Evolutionary conservation across 2,113 vertebrate genomes (phyloP).

Genomic region (Microtus oregoni): DNA sequence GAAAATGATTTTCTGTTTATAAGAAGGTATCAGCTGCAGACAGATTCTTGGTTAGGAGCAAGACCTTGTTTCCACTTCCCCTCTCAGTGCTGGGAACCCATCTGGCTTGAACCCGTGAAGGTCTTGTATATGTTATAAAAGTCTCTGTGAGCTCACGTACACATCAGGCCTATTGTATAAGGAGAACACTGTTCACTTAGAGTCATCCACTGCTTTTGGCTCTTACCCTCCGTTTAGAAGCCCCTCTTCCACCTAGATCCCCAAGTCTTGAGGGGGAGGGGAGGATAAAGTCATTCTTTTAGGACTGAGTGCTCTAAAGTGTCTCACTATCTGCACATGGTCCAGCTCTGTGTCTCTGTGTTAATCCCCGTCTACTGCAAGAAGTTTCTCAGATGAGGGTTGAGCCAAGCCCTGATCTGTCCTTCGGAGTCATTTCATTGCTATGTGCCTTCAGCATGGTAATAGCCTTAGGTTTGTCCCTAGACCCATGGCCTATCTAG

Average conservation of each 20-base stretch:
- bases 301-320: too few relatives aligned
- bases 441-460: too few relatives aligned
- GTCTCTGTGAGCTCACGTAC: background rate
- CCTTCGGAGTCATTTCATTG: too few relatives aligned
- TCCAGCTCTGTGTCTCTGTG: too few relatives aligned
- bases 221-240: background rate
- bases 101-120: background rate
- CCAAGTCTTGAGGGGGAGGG: too few relatives aligned
- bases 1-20: background rate
- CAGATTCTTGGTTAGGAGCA: background rate
- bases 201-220: background rate
- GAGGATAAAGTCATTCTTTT: too few relatives aligned
- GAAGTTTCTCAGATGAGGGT: too few relatives aligned
- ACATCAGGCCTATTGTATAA: background rate
- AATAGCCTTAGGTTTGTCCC: too few relatives aligned
- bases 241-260: too few relatives aligned
- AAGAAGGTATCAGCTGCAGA: background rate
- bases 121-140: background rate
- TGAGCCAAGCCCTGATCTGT: too few relatives aligned
- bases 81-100: background rate
- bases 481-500: background rate
- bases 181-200: background rate
- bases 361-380: too few relatives aligned
- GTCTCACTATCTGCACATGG: too few relatives aligned
- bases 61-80: background rate